These are phyloP conservation scores for Pteronura brasiliensis DNA, from an alignment of 2,113 vertebrate genomes.

Conservation along the genomic window DNA sequence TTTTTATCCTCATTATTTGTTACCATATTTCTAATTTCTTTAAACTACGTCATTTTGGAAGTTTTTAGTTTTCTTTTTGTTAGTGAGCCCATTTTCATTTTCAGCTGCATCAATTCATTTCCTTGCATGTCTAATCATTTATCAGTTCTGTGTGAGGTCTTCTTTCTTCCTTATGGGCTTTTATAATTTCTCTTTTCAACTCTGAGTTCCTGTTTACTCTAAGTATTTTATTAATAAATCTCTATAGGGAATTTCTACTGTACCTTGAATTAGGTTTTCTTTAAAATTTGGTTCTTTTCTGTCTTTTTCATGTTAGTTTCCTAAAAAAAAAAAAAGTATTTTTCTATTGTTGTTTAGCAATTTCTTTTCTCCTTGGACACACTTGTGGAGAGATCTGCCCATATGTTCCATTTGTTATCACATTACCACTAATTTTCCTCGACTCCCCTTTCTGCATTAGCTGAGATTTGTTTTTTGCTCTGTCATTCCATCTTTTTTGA, in stretches of 20 bases:
- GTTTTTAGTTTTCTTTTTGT: background rate
- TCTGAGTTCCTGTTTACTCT: background rate
- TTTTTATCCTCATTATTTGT: background rate
- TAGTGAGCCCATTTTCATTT: background rate
- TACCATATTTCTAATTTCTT: background rate
- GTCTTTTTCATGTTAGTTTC: background rate
- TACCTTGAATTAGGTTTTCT: background rate
- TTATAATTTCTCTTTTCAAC: background rate
- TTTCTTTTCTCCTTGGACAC: background rate
- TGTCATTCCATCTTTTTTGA: background rate
- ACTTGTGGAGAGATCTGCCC: background rate
- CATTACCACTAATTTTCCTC: background rate
- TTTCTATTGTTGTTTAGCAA: background rate
- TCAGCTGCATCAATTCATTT: background rate
- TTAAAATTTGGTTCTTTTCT: background rate
- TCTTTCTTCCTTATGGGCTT: background rate
- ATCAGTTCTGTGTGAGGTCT: background rate
- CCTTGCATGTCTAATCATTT: background rate
- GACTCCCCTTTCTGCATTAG: fast-evolving
- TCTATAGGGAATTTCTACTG: background rate
- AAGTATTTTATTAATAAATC: background rate
- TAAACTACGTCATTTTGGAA: background rate
- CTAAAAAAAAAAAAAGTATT: background rate
- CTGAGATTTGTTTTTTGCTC: background rate
- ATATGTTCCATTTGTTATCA: background rate